phyloP scores from a whole-genome alignment of 2,113 vertebrate species.

The Aphelocoma coerulescens region DNA sequence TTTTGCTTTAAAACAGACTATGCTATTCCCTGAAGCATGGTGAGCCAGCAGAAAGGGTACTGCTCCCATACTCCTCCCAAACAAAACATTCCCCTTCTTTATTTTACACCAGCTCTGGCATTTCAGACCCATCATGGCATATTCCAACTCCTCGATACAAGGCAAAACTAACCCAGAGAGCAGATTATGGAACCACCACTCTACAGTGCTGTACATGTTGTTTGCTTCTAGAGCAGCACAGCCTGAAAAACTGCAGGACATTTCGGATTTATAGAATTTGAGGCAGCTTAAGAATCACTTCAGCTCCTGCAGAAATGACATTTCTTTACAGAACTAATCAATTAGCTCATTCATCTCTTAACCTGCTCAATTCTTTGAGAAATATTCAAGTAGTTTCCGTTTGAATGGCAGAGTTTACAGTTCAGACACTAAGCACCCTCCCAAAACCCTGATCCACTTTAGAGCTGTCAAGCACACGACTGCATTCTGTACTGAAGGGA shows the following conservation, averaged over 20 bases:
- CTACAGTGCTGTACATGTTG: fast-evolving
- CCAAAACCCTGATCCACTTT: not conserved
- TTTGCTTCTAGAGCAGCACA: not conserved
- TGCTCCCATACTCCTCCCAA: not conserved
- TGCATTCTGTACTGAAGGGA: not conserved
- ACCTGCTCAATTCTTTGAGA: not conserved
- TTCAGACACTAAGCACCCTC: not conserved
- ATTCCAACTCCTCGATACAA: not conserved
- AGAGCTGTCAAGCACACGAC: not conserved
- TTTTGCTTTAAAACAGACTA: not conserved
- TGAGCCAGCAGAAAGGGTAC: not conserved
- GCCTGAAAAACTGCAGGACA: not conserved
- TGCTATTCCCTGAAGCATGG: not conserved
- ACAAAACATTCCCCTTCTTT: not conserved
- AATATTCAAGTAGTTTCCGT: not conserved
- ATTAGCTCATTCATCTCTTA: not conserved
- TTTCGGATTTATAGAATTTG: not conserved
- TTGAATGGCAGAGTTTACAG: not conserved
- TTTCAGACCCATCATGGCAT: not conserved
- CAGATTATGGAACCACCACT: not conserved
- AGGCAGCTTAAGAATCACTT: not conserved
- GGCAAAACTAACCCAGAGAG: not conserved
- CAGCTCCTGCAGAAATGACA: not conserved
- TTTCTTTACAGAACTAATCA: not conserved
- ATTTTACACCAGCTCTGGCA: not conserved